Evolutionary conservation across 2,113 vertebrate genomes (phyloP), one percentile per base, ranked within the genome.

Genomic region (Typhlomys cinereus): DNA sequence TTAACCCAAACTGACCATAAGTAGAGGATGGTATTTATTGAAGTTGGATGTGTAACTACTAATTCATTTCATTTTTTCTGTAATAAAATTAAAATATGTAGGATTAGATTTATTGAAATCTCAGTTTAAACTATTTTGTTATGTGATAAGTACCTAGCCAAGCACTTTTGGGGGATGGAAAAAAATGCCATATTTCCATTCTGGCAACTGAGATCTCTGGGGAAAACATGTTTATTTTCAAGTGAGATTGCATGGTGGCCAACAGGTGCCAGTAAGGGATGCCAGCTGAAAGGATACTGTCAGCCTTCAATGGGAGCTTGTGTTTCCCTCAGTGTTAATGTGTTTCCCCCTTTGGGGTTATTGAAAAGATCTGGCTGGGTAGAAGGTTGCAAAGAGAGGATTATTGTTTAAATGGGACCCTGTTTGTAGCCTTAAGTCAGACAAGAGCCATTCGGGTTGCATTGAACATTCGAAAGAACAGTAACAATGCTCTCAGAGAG

Each of bases 401-500:
- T 98, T 95, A 96, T 93, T 96, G 96, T 98, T 96, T 93, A 87
- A 95, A 94, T 27, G 91, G 70, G 25, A 92, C 89, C 76, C 85
- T 86, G 79, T 94, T 96, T 97, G 95, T 93, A 97, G 93, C 96
- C 93, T 83, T 95, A 94, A 97, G 90, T 94, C 96, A 96, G 93
- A 95, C 39, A 52, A 94, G 89, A 95, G 87, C 88, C 96, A 92
- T 84, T 97, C 94, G 97, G 96, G 95, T 97, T 96, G 93, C 94
- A 95, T 96, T 97, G 93, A 94, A 83, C 92, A 96, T 97, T 95
- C 94, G 94, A 96, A 89, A 96, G 96, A 81, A 90, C 97, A 95
- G 96, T 96, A 96, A 95, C 96, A 96, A 90, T 97, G 96, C 97
- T 98, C 96, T 97, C 96, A 95, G 98, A 97, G 95, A 98, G 93